These are phyloP conservation scores for Macrotus californicus DNA, from an alignment of 2,113 vertebrate genomes.

Conservation along the genomic window DNA sequence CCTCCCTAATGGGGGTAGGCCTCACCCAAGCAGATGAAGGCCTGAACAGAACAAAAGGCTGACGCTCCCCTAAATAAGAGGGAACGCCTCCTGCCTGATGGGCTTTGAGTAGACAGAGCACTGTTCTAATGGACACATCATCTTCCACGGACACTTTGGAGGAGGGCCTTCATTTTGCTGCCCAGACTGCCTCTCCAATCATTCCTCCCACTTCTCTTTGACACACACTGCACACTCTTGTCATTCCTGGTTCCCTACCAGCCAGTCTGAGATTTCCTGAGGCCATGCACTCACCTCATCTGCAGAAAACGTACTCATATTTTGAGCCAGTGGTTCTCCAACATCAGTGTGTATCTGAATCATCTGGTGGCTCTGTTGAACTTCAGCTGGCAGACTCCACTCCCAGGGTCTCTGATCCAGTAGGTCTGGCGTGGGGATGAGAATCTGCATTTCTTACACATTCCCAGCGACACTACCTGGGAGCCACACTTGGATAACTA, in stretches of 20 bases:
- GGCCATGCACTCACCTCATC: neutral
- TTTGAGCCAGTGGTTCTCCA: neutral
- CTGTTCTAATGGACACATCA: neutral
- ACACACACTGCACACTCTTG: neutral
- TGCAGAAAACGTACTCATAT: neutral
- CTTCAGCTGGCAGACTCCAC: neutral
- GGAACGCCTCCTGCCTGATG: neutral
- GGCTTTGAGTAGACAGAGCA: neutral
- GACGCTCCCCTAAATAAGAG: neutral
- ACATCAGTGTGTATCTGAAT: neutral
- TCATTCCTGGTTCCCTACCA: neutral
- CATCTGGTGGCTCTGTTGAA: neutral
- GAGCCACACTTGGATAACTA: neutral
- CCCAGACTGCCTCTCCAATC: neutral
- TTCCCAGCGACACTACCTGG: neutral
- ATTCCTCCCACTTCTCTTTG: neutral
- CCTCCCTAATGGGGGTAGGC: neutral
- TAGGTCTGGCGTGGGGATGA: neutral
- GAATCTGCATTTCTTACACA: neutral
- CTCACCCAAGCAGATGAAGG: neutral
- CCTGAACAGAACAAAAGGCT: neutral
- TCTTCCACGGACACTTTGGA: neutral
- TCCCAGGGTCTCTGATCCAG: neutral
- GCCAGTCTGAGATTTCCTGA: neutral
- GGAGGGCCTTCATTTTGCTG: neutral